Conservation (phyloP, 2,888 invertebrate genomes). For the Latrodectus hesperus region DNA sequence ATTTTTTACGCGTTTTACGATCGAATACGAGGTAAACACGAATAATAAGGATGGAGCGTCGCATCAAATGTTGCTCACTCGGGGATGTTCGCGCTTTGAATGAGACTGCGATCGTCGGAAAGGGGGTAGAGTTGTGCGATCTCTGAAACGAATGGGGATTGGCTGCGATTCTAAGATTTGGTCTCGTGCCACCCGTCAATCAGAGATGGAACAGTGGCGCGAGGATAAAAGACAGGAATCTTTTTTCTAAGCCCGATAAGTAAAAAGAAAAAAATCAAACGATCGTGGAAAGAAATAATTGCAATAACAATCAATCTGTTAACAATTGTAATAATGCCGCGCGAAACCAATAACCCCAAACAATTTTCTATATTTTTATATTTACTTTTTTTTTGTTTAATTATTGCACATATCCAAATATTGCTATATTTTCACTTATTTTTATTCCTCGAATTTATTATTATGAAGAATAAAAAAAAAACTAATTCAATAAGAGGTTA, state of each 20-base stretch:
- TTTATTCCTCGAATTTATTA: too few relatives aligned
- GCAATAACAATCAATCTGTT: too few relatives aligned
- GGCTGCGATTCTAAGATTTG: constrained; percentile 32
- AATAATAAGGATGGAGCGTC: not conserved
- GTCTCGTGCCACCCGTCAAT: constrained; percentile 39
- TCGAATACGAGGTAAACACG: constrained; percentile 1
- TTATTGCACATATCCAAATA: too few relatives aligned
- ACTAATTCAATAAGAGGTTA: too few relatives aligned
- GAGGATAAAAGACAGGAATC: not conserved
- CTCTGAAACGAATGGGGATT: constrained; percentile 21
- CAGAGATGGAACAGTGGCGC: constrained; percentile 11
- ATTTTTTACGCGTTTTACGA: not conserved
- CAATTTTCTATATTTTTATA: too few relatives aligned
- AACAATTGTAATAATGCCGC: too few relatives aligned
- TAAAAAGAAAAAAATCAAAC: not conserved
- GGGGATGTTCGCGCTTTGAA: constrained; percentile 11
- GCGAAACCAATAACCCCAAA: too few relatives aligned
- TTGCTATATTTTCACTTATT: too few relatives aligned
- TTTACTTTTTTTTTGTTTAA: too few relatives aligned
- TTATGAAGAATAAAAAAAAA: too few relatives aligned
- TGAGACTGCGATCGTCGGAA: not conserved
- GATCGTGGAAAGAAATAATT: not conserved
- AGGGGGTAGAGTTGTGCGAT: constrained; percentile 25
- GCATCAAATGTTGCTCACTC: not conserved
- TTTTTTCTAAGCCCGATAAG: not conserved